Evolutionary conservation across 2,888 invertebrate genomes (phyloP).

Genomic region (Augiades crinisus): DNA sequence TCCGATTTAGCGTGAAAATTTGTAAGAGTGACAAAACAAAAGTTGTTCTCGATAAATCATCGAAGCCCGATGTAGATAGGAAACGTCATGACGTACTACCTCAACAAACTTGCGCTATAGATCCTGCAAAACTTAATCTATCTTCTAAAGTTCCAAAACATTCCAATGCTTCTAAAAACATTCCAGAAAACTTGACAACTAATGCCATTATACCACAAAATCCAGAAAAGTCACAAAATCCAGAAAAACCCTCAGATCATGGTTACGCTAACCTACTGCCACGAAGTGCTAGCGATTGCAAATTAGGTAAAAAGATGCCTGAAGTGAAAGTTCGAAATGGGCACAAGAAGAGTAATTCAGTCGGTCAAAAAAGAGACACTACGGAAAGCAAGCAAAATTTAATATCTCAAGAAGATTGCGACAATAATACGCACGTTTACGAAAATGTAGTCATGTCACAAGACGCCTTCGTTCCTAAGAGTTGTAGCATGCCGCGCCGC

Average conservation of each 20-base stretch:
- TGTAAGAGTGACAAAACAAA: slow-evolving; percentile 86
- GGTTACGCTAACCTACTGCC: slow-evolving; percentile 70
- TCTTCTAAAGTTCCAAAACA: slow-evolving; percentile 52
- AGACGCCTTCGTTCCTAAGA: slow-evolving; percentile 64
- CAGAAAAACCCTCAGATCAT: slow-evolving; percentile 48
- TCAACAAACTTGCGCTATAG: slow-evolving; percentile 46
- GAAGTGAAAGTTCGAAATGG: slow-evolving; percentile 54
- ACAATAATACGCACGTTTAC: slow-evolving; percentile 63
- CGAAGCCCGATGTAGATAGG: slow-evolving; percentile 71
- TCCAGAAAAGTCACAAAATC: slow-evolving; percentile 47
- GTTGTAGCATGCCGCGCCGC: slow-evolving; percentile 74
- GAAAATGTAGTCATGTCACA: slow-evolving; percentile 58
- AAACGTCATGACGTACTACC: slow-evolving; percentile 55
- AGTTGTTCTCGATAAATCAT: slow-evolving; percentile 81
- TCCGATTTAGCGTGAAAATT: slow-evolving; percentile 91
- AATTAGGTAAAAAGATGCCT: slow-evolving; percentile 55
- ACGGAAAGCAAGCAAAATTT: slow-evolving; percentile 75
- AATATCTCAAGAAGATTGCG: slow-evolving; percentile 64
- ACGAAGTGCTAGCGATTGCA: slow-evolving; percentile 71
- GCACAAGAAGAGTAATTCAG: slow-evolving; percentile 73
- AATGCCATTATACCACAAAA: slow-evolving; percentile 50
- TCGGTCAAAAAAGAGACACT: slow-evolving; percentile 68
- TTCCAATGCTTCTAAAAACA: slow-evolving; percentile 50
- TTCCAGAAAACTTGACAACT: slow-evolving; percentile 39
- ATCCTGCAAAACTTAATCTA: slow-evolving; percentile 51